These are phyloP conservation scores for Marronus borbonicus DNA, from an alignment of 2,888 invertebrate genomes.

Conservation along the genomic window DNA sequence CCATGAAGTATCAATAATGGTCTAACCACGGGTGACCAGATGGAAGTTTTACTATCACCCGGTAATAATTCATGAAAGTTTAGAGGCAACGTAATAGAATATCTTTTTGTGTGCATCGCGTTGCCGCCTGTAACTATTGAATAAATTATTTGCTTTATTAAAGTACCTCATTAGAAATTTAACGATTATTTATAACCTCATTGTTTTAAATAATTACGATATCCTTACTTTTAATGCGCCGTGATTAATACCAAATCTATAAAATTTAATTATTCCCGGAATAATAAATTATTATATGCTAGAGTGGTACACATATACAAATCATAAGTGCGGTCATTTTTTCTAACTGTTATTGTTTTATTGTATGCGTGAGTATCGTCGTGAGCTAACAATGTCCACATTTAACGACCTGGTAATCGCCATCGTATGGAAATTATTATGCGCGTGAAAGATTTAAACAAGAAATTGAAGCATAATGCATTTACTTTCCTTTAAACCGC, in stretches of 20 bases:
- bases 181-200: constrained; percentile 52
- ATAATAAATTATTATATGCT: constrained; percentile 23
- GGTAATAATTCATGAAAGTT: constrained; percentile 51
- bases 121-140: constrained; percentile 51
- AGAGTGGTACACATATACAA: not conserved
- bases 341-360: constrained; percentile 27
- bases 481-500: not conserved
- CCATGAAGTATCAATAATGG: constrained; percentile 49
- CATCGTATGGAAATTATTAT: constrained; percentile 11
- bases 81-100: constrained; percentile 52
- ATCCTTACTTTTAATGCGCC: constrained; percentile 45
- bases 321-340: not conserved
- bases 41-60: constrained; percentile 48
- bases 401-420: constrained; percentile 20
- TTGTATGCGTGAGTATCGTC: constrained; percentile 18
- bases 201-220: constrained; percentile 53
- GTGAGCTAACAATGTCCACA: constrained; percentile 18
- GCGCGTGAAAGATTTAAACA: not conserved
- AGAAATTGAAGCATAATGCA: constrained; percentile 19
- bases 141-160: constrained; percentile 54
- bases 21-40: constrained; percentile 51
- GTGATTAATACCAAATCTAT: constrained; percentile 48
- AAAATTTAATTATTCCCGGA: constrained; percentile 44
- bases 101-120: constrained; percentile 49
- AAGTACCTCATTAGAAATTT: constrained; percentile 53